Percentiles rank a stretch among this genome's conserved stretches.
These are phyloP conservation scores for Zele albiditarsus DNA, from an alignment of 2,888 invertebrate genomes.

Conservation along the genomic window DNA sequence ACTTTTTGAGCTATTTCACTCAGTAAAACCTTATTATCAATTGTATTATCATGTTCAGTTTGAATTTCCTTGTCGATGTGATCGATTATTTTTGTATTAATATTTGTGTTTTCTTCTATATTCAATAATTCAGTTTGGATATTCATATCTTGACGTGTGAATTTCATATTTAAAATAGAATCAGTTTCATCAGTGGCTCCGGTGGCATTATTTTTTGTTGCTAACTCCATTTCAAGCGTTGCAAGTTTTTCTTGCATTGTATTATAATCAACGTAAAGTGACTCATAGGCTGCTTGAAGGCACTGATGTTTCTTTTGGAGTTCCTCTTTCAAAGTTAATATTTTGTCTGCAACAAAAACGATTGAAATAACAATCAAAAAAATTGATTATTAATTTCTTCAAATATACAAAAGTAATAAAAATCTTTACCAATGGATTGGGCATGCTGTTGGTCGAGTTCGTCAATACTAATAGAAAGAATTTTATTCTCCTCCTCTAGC, in stretches of 20 bases:
- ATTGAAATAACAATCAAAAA: slow-evolving; percentile 8
- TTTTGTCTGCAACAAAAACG: slow-evolving; percentile 63
- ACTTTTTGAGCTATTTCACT: slow-evolving; percentile 67
- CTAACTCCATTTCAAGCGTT: slow-evolving; percentile 4
- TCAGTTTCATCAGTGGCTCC: background rate
- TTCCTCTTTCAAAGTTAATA: slow-evolving; percentile 70
- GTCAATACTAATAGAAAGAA: slow-evolving; percentile 78
- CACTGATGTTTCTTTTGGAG: slow-evolving; percentile 75
- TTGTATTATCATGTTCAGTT: slow-evolving; percentile 7
- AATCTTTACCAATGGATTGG: slow-evolving; percentile 76
- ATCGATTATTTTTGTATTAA: slow-evolving; percentile 4
- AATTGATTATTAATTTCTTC: background rate
- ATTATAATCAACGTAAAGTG: slow-evolving; percentile 67
- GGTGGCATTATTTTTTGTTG: slow-evolving; percentile 14
- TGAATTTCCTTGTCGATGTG: slow-evolving; percentile 6
- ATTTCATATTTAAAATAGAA: background rate
- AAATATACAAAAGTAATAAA: background rate
- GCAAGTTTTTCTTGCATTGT: slow-evolving; percentile 63
- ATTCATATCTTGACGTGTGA: slow-evolving; percentile 40
- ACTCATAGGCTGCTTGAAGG: slow-evolving; percentile 75
- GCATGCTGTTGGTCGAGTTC: slow-evolving; percentile 85
- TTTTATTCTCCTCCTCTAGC: slow-evolving; percentile 76
- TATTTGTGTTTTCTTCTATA: slow-evolving; percentile 38
- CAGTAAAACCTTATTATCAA: slow-evolving; percentile 40
- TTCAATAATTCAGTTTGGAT: slow-evolving; percentile 44